A percentile compares a stretch with the other conserved stretches of the same genome.
phyloP scores from a whole-genome alignment of 2,113 vertebrate species.

The Triplophysa dalaica region DNA sequence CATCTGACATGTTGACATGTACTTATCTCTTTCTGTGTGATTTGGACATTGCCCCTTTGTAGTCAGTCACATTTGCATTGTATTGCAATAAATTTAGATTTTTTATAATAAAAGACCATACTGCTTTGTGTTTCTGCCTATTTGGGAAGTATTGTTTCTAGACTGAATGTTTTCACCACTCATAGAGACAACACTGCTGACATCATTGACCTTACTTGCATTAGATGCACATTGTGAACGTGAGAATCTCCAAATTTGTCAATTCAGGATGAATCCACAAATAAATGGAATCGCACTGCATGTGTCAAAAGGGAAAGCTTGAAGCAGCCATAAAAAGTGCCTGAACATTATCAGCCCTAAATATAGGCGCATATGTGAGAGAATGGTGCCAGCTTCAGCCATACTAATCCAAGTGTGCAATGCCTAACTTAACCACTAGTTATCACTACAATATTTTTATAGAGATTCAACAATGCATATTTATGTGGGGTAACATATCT shows the following conservation, averaged over 20 bases:
- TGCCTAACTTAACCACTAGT: not conserved
- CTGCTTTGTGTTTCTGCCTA: not conserved
- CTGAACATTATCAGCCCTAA: slow-evolving; percentile 64
- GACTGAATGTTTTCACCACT: not conserved
- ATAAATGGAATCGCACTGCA: slow-evolving; percentile 14
- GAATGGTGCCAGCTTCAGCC: slow-evolving; percentile 31
- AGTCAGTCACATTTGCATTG: not conserved
- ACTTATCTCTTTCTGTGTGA: not conserved
- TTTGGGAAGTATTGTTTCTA: too few species aligned
- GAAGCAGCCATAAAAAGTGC: slow-evolving; percentile 56
- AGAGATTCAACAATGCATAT: not conserved
- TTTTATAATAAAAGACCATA: not conserved
- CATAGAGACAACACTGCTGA: not conserved
- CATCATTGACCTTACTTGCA: not conserved
- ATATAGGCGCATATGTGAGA: slow-evolving; percentile 54
- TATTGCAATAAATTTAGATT: too few species aligned
- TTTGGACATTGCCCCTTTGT: not conserved
- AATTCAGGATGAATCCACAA: slow-evolving; percentile 22
- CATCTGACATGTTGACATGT: not conserved
- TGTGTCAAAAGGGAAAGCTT: slow-evolving; percentile 22
- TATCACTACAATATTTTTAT: not conserved
- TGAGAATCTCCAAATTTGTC: slow-evolving; percentile 1
- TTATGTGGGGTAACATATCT: too few species aligned
- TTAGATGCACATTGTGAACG: not conserved
- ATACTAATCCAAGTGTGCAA: slow-evolving; percentile 22